Evolutionary conservation across 2,888 invertebrate genomes (phyloP), one percentile per base, ranked within the genome.

Genomic region (Gymnocheta viridis): DNA sequence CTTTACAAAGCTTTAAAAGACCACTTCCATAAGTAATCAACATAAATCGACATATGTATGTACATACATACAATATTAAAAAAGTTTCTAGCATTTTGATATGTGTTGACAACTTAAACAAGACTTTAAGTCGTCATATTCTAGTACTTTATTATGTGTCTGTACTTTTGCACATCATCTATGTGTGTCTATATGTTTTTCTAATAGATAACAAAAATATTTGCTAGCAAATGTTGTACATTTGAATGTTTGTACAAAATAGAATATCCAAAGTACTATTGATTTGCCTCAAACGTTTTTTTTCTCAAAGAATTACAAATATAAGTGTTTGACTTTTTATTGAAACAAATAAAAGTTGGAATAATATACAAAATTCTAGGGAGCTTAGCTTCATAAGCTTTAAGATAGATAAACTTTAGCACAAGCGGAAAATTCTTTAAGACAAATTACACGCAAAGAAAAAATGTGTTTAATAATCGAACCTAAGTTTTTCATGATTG

Each of bases 101-200:
- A 54, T 54, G 44, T 79, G 70, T 79, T 70, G 78, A 79, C 78
- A 79, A 35, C 9, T 70, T 62, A 44, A 78, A 69, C 69, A 69
- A 51, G 69, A 78, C 69, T 78, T 51, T 60, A 60, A 44, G 54
- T 32, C 70, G 78, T 44, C 78, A 51, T 22, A 47, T 72, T 58
- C 0, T 60, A 29, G 2, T 17, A 6, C 14, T 51, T 14, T 60
- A 27, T 41, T 58, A 4, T 56, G 29, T 54, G 41, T n/a, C 4
- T 44, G 49, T 64, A 12, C 41, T n/a, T 17, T 27, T 22, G 17
- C 27, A 44, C 17, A 4, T 17, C 4, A 10, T 10, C 2, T 56
- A 19, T 47, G 22, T 27, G 14, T 62, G 38, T 41, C 2, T 38
- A 24, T 77, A 22, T 74, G 14, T 14, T 17, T 67, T 47, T 17